phyloP scores from a whole-genome alignment of 2,888 invertebrate genomes.

The Barypeithes pellucidus region DNA sequence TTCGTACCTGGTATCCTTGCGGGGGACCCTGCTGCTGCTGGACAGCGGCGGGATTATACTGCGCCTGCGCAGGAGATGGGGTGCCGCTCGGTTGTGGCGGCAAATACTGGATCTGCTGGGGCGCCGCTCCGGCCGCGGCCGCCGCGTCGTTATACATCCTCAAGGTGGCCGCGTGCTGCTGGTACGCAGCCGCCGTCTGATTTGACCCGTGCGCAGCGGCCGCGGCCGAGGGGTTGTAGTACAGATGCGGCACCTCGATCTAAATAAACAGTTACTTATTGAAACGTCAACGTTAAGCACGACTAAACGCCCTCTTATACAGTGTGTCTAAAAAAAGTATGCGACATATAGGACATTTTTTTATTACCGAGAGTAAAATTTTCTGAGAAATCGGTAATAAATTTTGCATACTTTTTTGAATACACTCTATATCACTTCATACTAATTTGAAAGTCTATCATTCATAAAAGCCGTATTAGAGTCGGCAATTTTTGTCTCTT shows the following conservation, averaged over 20 bases:
- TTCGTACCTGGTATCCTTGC: conserved; percentile 50
- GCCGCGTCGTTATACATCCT: conserved; percentile 75
- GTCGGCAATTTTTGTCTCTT: too few species aligned
- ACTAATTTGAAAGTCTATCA: too few species aligned
- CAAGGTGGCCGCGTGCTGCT: conserved; percentile 68
- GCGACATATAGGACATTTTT: too few species aligned
- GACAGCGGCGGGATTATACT: conserved; percentile 60
- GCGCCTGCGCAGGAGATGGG: conserved; percentile 68
- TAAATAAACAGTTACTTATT: conserved; percentile 6
- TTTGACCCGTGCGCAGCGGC: conserved; percentile 59
- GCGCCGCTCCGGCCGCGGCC: conserved; percentile 39
- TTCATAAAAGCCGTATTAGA: too few species aligned
- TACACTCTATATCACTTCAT: too few species aligned
- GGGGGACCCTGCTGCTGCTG: conserved; percentile 51
- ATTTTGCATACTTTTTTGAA: too few species aligned
- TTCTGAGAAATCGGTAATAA: too few species aligned
- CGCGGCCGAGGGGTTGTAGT: conserved; percentile 62
- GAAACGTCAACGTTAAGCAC: neutral
- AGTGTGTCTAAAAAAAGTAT: too few species aligned
- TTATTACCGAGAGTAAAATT: too few species aligned
- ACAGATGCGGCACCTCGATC: conserved; percentile 73
- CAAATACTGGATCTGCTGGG: conserved; percentile 62
- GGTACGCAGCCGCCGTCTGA: conserved; percentile 66
- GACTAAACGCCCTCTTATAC: too few species aligned
- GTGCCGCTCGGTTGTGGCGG: conserved; percentile 74